These are phyloP conservation scores for Synergus itoensis DNA, from an alignment of 2,888 invertebrate species.

Conservation along the genomic window DNA sequence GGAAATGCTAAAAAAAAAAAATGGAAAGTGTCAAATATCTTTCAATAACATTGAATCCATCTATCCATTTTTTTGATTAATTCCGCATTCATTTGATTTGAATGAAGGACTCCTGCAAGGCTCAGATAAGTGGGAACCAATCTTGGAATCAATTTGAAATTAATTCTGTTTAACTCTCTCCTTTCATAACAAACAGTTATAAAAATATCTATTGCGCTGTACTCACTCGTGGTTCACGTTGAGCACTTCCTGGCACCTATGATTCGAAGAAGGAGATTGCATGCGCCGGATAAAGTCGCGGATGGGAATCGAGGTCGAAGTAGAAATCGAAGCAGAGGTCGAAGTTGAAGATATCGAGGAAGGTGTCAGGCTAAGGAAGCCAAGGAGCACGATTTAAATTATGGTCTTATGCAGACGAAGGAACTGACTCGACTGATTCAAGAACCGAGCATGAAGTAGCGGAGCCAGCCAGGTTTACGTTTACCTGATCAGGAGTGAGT, in stretches of 20 bases:
- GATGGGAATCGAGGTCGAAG: constrained; percentile 60
- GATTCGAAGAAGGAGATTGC: constrained; percentile 21
- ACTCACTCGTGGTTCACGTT: constrained; percentile 33
- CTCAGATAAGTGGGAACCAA: not conserved
- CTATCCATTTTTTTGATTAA: no score
- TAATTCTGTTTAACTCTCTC: constrained; percentile 26
- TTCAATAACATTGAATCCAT: not conserved
- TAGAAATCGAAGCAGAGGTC: constrained; percentile 58
- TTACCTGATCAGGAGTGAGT: constrained; percentile 65
- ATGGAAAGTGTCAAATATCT: not conserved
- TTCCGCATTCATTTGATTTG: not conserved
- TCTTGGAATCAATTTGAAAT: not conserved
- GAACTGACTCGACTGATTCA: constrained; percentile 71
- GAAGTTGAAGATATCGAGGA: constrained; percentile 47
- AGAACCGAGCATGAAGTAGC: constrained; percentile 65
- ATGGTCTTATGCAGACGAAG: constrained; percentile 51
- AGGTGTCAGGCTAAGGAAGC: constrained; percentile 2
- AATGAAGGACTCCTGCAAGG: not conserved
- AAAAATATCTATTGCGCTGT: constrained; percentile 36
- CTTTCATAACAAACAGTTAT: constrained; percentile 14
- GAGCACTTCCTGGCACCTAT: constrained; percentile 40
- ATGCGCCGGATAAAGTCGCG: constrained; percentile 41
- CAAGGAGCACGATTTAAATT: constrained; percentile 51
- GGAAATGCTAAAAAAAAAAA: not conserved
- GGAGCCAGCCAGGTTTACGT: constrained; percentile 62